These are phyloP conservation scores for Apus apus DNA, from an alignment of 2,113 vertebrate genomes.

Conservation along the genomic window DNA sequence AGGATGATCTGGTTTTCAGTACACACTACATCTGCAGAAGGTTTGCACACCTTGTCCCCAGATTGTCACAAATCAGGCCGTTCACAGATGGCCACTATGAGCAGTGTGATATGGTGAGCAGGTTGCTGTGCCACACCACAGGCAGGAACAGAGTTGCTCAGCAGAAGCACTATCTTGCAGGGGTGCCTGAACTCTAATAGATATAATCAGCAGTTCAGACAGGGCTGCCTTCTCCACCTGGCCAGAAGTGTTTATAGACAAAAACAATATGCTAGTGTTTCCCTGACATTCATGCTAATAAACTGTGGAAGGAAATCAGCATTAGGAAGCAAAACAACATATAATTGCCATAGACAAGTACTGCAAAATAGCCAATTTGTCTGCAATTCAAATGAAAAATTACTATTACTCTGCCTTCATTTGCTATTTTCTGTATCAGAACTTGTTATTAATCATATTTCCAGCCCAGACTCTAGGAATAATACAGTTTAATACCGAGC, in stretches of 20 bases:
- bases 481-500: constrained; percentile 26
- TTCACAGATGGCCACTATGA: background rate
- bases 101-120: background rate
- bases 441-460: constrained; percentile 40
- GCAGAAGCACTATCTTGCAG: background rate
- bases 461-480: constrained; percentile 20
- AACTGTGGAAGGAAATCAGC: constrained; percentile 28
- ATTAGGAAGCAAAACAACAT: constrained; percentile 43
- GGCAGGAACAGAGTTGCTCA: background rate
- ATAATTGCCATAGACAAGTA: constrained; percentile 53
- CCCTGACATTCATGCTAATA: constrained; percentile 19
- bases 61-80: too few species aligned
- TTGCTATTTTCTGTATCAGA: constrained; percentile 27
- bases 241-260: background rate
- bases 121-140: background rate
- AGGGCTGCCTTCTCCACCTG: background rate
- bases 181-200: background rate
- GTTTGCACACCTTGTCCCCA: background rate
- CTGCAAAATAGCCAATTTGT: constrained; percentile 67
- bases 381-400: constrained; percentile 62
- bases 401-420: constrained; percentile 53
- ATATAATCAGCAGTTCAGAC: background rate
- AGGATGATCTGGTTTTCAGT: background rate
- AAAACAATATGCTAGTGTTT: background rate
- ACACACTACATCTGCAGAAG: background rate